Evolutionary conservation across 2,797 vertebrate genomes (phyloP), one percentile per base, ranked within the genome.

Genomic region (Galagoides demidoff): DNA sequence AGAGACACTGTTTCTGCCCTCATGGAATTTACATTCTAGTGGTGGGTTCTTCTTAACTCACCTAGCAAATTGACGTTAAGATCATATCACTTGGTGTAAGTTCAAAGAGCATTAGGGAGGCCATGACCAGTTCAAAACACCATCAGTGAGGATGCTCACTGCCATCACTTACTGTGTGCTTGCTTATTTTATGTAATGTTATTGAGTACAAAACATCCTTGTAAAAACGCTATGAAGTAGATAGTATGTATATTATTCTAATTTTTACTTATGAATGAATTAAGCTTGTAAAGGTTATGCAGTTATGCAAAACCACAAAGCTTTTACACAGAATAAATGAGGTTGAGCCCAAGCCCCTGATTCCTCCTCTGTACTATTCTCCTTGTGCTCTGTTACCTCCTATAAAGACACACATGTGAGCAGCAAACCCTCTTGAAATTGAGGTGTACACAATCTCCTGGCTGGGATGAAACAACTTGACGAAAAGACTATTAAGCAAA

Each of bases 301-400:
- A 70, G 52, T 39, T 73, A 87, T 45, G 2, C 20, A 37, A 59
- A 63, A 79, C 37, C 2, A 39, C 25, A 92, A 31, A 3, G 23
- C 34, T 95, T 83, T 87, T 82, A 39, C n/a, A 29, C 34, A 92
- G 61, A 86, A 59, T 29, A 70, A n/a, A 66, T 37, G 22, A 89
- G 45, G 68, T 77, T 83, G 57, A 85, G 25, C 29, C 9, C 49
- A 57, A 27, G 27, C n/a, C 23, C 39, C 79, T 39, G 82, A 71
- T 22, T n/a, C 25, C 4, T 49, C 10, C 6, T 31, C 27, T 20
- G 12, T 8, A 4, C 27, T 77, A 45, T 81, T 87, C 27, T 34
- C 16, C 52, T 22, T 6, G 49, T 34, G 57, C 19, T 71, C 25
- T 29, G 22, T 9, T 64, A 6, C 8, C 17, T 66, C 37, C 6